Base-by-base conservation (phyloP, 2,797 vertebrate genomes). In the Silurus lanzhouensis region DNA sequence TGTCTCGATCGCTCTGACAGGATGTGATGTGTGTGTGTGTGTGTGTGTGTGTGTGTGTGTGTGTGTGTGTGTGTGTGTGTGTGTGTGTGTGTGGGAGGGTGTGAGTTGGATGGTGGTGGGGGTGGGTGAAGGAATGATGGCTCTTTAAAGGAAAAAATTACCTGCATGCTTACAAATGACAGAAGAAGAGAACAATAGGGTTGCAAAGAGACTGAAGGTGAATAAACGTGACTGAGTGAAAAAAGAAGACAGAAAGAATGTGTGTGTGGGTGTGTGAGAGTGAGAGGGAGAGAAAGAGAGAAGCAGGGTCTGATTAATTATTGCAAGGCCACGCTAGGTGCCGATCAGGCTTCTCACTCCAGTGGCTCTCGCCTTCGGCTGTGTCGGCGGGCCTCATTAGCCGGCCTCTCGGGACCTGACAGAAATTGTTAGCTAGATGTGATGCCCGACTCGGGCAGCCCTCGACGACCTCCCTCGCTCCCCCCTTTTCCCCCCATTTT, bases 351-450 rank as follows among this genome's bases (percentile, higher is more conserved):
- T 97, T 96, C 95, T 97, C 96, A 97, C 96, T 97, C 96, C 95
- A 95, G 93, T 96, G 96, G 96, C 94, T 96, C 95, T 97, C 92
- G 97, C 96, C 97, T 95, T 96, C 94, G 96, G 97, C 96, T 96
- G 96, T 97, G 95, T 98, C 96, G 93, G 94, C 96, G 96, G 96
- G 96, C 94, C 96, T 99, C 97, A 97, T 99, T 99, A 99, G 95
- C 94, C 91, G 93, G 92, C 95, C 97, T 96, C 97, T 88, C 87
- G 96, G 96, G 97, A 97, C 92, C 89, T 93, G 96, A 95, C 91
- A 97, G 95, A 96, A 97, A 97, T 96, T 97, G 96, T 97, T 97
- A 98, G 96, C 88, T 94, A 93, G 95, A 96, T 94, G 95, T 95
- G 94, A 94, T 97, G 97, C 96, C 95, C 96, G 95, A 96, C 95